Evolutionary conservation across 2,113 vertebrate species (phyloP).

Genomic region (Clarias magur): DNA sequence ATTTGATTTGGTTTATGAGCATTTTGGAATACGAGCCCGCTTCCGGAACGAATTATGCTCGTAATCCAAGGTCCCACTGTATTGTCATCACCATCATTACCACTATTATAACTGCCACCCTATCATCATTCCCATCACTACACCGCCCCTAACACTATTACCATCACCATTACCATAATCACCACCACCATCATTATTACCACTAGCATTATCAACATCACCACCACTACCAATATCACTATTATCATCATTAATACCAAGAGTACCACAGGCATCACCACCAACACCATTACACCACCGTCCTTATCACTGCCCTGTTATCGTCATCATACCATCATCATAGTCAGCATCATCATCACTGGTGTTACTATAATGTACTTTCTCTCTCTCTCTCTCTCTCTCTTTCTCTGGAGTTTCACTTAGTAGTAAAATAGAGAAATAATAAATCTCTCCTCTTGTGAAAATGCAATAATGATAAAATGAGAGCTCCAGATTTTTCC

Average conservation of each 20-base stretch:
- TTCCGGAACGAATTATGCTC: too few species aligned
- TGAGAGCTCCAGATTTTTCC: conserved; percentile 1
- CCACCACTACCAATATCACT: not conserved
- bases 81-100: too few species aligned
- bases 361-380: not conserved
- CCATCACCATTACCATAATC: not conserved
- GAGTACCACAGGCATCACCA: not conserved
- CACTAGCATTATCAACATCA: not conserved
- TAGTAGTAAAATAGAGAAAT: not conserved
- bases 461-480: not conserved
- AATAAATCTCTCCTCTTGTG: not conserved
- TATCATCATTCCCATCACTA: not conserved
- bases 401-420: not conserved
- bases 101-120: not conserved
- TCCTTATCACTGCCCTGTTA: not conserved
- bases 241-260: not conserved
- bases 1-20: too few species aligned
- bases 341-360: not conserved
- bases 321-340: not conserved
- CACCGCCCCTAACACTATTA: not conserved
- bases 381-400: conserved; percentile 10
- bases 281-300: not conserved
- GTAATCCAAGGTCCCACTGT: too few species aligned
- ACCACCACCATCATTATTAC: not conserved
- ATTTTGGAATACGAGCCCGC: too few species aligned